phyloP scores from a whole-genome alignment of 2,113 vertebrate genomes.

The Dicaeum eximium region DNA sequence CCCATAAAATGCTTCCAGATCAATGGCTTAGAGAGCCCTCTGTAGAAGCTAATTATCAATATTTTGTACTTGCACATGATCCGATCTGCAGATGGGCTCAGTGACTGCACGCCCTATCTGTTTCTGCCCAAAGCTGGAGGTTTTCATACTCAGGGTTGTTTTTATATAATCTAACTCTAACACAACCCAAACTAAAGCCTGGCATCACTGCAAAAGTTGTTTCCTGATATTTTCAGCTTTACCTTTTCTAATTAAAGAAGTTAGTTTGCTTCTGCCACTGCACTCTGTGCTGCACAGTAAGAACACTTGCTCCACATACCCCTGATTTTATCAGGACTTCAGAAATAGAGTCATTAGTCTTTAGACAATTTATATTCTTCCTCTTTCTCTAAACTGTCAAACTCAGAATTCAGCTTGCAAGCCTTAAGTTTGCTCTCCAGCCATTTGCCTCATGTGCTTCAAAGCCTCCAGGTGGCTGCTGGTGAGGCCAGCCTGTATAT shows the following conservation, averaged over 20 bases:
- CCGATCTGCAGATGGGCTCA: background rate
- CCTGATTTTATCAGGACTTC: background rate
- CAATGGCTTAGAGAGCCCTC: background rate
- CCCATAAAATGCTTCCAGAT: background rate
- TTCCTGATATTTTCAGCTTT: background rate
- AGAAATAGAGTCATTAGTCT: background rate
- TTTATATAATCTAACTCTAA: background rate
- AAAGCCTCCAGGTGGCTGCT: background rate
- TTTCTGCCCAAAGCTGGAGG: background rate
- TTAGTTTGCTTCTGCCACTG: background rate
- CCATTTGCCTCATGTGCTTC: background rate
- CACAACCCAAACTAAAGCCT: background rate
- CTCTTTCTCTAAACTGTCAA: background rate
- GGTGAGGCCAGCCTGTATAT: background rate
- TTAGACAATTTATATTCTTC: background rate
- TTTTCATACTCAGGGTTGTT: background rate
- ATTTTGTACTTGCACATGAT: background rate
- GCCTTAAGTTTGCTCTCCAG: background rate
- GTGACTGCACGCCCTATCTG: background rate
- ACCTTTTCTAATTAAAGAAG: background rate
- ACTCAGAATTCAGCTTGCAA: background rate
- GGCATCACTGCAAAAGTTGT: background rate
- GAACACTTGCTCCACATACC: background rate
- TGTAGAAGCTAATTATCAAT: background rate
- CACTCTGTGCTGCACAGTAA: background rate